Conservation (phyloP, 2,113 vertebrate species). For the Syrmaticus mikado region DNA sequence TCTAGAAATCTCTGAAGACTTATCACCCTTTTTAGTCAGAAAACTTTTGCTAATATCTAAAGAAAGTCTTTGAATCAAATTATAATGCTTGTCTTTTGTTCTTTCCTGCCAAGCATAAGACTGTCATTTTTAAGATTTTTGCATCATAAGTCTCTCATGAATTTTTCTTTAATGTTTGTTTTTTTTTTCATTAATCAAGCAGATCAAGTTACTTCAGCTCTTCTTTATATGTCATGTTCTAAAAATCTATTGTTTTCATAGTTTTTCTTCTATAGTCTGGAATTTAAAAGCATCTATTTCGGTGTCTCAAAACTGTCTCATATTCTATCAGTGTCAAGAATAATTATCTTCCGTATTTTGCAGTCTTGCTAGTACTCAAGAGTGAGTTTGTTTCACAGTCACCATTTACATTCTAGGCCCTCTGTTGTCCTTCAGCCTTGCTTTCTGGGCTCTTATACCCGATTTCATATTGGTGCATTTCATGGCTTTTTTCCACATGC, state of each 20-base stretch:
- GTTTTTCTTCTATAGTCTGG: not conserved
- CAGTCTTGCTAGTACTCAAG: not conserved
- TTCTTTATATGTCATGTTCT: constrained; percentile 16
- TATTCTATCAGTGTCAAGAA: not conserved
- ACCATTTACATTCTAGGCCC: not conserved
- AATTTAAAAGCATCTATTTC: constrained; percentile 36
- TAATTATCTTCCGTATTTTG: not conserved
- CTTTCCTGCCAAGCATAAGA: not conserved
- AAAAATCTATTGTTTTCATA: constrained; percentile 42
- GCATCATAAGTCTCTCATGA: constrained; percentile 9
- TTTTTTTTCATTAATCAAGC: constrained; percentile 30
- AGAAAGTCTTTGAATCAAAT: constrained; percentile 53
- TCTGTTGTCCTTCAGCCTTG: not conserved
- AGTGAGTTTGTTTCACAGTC: not conserved
- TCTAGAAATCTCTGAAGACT: constrained; percentile 22
- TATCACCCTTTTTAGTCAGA: constrained; percentile 6
- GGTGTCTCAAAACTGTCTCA: not conserved
- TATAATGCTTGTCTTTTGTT: constrained; percentile 11
- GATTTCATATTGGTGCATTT: not conserved
- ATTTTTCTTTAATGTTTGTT: constrained; percentile 34
- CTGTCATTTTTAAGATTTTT: constrained; percentile 44
- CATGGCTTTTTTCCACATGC: not conserved
- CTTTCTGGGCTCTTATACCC: not conserved
- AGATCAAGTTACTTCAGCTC: constrained; percentile 6
- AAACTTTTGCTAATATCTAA: constrained; percentile 41